These are phyloP conservation scores for Serranochromis macrocephalus DNA, from an alignment of 2,113 vertebrate species.

Conservation along the genomic window DNA sequence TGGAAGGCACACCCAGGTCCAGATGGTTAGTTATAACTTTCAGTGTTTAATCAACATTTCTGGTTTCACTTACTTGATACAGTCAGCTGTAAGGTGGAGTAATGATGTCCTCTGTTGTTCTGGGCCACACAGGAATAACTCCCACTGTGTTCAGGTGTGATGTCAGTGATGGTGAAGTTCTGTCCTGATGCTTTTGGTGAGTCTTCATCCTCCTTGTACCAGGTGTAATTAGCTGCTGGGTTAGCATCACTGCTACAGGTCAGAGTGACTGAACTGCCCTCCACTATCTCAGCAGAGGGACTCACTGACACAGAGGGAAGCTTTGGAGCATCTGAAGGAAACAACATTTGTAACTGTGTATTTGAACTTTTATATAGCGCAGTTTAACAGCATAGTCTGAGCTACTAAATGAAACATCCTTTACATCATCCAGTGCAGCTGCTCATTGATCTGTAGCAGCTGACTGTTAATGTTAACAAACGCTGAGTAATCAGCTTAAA, in stretches of 20 bases:
- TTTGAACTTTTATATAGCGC: background rate
- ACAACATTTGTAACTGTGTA: background rate
- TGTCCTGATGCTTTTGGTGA: background rate
- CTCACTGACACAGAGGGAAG: background rate
- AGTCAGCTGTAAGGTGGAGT: background rate
- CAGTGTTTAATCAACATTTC: background rate
- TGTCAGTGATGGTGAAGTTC: background rate
- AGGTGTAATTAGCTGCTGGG: background rate
- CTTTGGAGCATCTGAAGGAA: background rate
- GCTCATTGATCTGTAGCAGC: background rate
- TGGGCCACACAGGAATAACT: background rate
- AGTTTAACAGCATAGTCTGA: background rate
- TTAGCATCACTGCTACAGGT: conserved; percentile 1
- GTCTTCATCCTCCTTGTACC: background rate
- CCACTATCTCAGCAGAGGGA: background rate
- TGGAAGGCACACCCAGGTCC: background rate
- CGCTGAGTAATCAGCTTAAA: background rate
- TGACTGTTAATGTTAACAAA: background rate
- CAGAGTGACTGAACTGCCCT: background rate
- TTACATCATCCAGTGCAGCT: background rate
- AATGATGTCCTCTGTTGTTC: background rate
- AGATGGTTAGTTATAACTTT: fast-evolving
- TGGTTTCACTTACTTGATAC: background rate
- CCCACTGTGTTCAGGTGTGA: background rate
- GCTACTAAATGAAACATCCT: background rate